Base-by-base conservation (phyloP, 2,797 vertebrate species). In the Discoglossus pictus region DNA sequence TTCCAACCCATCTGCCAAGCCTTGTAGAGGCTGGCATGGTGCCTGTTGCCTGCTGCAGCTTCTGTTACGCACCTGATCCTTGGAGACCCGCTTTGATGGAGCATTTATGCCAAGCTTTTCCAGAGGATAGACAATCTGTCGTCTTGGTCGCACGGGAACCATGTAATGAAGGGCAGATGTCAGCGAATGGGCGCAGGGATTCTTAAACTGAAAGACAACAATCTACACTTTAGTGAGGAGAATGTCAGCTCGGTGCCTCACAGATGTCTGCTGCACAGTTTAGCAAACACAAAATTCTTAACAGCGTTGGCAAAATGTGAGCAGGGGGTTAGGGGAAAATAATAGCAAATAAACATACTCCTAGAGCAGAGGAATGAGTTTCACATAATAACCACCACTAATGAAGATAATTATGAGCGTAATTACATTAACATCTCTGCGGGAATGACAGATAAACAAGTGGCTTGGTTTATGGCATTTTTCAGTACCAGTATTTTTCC, bases 391-490 rank as follows among this genome's bases (percentile, higher is more conserved):
- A 93, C 93, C 93, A 88, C 89, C 90, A 89, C 93, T 95, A 97
- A 98, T 98, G 93, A 97, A 92, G 90, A 93, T 96, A 97, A 98
- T 98, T 98, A 96, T 83, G 87, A 87, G 89, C 88, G 92, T 96
- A 97, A 97, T 97, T 93, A 94, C 91, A 94, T 98, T 96, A 96
- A 93, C 88, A 92, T 93, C 95, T 96, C 95, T 92, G 90, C 94
- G 95, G 93, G 94, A 97, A 98, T 95, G 94, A 92, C 91, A 85
- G 92, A 92, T 93, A 94, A 94, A 98, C 93, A 98, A 97, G 93
- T 95, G 93, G 87, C 90, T 93, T 90, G 90, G 89, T 94, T 90
- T 93, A 88, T 91, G 88, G 89, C 83, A 90, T 90, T 90, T 85
- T 84, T 83, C 84, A 85, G 82, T 74, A 79, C 80, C 83, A 90